A percentile compares a stretch with the other conserved stretches of the same genome.
Evolutionary conservation across 2,888 invertebrate species (phyloP).

Genomic region (Frankliniella fusca): DNA sequence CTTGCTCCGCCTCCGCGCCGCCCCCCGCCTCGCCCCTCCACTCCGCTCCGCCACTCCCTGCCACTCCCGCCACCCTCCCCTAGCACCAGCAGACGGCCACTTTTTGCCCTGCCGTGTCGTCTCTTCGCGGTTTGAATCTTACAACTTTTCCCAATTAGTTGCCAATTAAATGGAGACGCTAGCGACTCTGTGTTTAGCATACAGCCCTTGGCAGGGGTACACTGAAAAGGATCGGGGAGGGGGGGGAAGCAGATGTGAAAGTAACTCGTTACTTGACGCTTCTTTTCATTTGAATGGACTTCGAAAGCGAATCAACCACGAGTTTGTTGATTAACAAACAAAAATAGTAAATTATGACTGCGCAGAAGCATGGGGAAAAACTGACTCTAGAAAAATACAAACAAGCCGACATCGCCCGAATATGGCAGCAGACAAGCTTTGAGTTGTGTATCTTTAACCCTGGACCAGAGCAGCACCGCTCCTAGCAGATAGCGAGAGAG

Average conservation of each 20-base stretch:
- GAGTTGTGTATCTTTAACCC: too few relatives aligned
- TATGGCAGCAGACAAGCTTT: too few relatives aligned
- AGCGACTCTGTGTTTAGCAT: neutral
- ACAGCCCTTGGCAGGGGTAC: neutral
- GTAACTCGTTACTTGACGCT: too few relatives aligned
- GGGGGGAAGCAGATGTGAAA: neutral
- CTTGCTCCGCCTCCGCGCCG: conserved; percentile 27
- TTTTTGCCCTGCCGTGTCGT: neutral
- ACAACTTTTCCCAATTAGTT: conserved; percentile 18
- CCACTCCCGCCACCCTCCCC: conserved; percentile 9
- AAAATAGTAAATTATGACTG: too few relatives aligned
- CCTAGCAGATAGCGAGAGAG: too few relatives aligned
- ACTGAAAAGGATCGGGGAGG: neutral
- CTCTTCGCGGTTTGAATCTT: neutral
- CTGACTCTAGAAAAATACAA: too few relatives aligned
- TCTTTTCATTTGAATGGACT: too few relatives aligned
- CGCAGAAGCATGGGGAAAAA: too few relatives aligned
- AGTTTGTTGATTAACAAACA: too few relatives aligned
- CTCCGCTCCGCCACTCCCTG: neutral
- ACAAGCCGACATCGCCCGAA: too few relatives aligned
- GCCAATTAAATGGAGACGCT: conserved; percentile 10
- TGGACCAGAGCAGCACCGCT: too few relatives aligned
- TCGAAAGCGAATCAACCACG: too few relatives aligned
- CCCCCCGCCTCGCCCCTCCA: conserved; percentile 1
- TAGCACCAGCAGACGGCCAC: neutral